These are phyloP conservation scores for Corella eumyota DNA, from an alignment of 23 tunicate genomes.

Conservation along the genomic window DNA sequence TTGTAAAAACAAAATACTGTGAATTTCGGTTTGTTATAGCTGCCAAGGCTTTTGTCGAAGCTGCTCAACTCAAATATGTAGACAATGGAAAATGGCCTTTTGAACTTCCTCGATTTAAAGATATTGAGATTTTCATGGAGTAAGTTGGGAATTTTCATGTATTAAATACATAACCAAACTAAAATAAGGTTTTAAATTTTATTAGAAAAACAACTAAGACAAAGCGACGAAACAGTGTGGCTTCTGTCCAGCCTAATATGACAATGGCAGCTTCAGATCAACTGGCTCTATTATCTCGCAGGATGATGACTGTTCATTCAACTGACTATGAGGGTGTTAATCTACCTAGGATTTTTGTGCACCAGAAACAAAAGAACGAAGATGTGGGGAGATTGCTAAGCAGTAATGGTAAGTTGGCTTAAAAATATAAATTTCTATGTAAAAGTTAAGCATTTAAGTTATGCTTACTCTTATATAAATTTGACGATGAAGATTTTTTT, in stretches of 20 bases:
- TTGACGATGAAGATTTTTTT: no score
- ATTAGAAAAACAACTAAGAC: slow-evolving; percentile 9
- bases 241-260: not conserved
- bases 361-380: not conserved
- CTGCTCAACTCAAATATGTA: slow-evolving; percentile 29
- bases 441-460: not conserved
- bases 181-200: not conserved
- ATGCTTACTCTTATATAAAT: not conserved
- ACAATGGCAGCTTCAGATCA: not conserved
- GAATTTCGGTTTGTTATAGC: slow-evolving; percentile 22
- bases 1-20: no score
- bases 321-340: slow-evolving; percentile 45
- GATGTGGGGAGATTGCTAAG: slow-evolving; percentile 1
- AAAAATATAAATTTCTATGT: no score
- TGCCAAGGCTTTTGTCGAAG: slow-evolving; percentile 28
- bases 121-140: slow-evolving; percentile 12
- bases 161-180: not conserved
- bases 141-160: slow-evolving; percentile 2
- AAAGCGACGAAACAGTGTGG: slow-evolving; percentile 6
- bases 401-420: slow-evolving; percentile 3
- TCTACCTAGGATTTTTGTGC: slow-evolving; percentile 41
- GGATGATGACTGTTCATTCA: slow-evolving; percentile 41
- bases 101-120: slow-evolving; percentile 17
- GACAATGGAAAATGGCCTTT: slow-evolving; percentile 36
- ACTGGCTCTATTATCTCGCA: slow-evolving; percentile 15